Evolutionary conservation across 2,797 vertebrate genomes (phyloP).

Genomic region (Emys orbicularis): DNA sequence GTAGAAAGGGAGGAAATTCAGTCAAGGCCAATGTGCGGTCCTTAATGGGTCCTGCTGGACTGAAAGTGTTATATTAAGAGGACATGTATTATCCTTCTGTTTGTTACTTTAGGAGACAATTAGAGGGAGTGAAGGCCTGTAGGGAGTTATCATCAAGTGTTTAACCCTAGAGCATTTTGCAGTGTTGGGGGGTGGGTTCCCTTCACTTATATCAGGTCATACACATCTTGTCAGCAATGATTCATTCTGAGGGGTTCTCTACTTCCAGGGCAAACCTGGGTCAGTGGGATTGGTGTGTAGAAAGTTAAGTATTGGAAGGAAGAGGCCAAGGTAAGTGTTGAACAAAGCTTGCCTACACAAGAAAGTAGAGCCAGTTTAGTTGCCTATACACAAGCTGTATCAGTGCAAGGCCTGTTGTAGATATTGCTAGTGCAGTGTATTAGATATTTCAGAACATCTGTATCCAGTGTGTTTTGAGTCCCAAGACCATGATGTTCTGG

Average conservation of each 20-base stretch:
- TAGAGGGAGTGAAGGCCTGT: not conserved
- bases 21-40: not conserved
- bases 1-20: conserved; percentile 13
- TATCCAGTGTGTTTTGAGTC: not conserved
- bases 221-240: not conserved
- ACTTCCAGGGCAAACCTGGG: not conserved
- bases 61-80: conserved; percentile 11
- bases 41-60: not conserved
- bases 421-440: too few species aligned
- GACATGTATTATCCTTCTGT: not conserved
- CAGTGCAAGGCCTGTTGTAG: not conserved
- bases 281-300: not conserved
- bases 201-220: not conserved
- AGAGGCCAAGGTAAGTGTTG: not conserved
- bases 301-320: not conserved
- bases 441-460: not conserved
- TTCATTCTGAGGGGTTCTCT: not conserved
- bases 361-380: not conserved
- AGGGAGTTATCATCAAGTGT: not conserved
- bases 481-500: not conserved
- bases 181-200: not conserved
- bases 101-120: not conserved
- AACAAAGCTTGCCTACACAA: not conserved
- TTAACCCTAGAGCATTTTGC: not conserved
- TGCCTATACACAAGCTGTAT: too few species aligned